Conservation (phyloP, 2,113 vertebrate genomes). For the Hippocampus abdominalis region DNA sequence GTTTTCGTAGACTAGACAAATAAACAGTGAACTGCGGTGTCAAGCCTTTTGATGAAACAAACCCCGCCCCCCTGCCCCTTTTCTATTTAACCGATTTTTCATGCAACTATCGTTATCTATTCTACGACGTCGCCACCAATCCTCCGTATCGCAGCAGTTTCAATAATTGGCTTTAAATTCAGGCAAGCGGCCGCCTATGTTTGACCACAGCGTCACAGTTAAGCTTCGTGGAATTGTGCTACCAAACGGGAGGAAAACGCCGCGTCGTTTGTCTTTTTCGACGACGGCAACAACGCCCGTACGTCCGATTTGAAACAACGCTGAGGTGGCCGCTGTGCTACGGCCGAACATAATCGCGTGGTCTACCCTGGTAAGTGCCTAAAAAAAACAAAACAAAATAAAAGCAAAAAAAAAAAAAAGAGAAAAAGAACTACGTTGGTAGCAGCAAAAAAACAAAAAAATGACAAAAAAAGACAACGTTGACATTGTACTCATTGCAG, state of each 20-base stretch:
- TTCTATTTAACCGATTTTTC: constrained; percentile 90
- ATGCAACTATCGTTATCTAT: constrained; percentile 78
- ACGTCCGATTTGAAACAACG: constrained; percentile 28
- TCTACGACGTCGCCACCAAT: constrained; percentile 74
- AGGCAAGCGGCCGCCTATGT: constrained; percentile 61
- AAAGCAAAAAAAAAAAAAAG: background rate
- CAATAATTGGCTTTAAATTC: constrained; percentile 72
- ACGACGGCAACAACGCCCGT: constrained; percentile 30
- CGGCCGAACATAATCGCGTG: constrained; percentile 47
- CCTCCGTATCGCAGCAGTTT: constrained; percentile 71
- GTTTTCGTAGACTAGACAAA: constrained; percentile 91
- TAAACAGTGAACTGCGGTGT: constrained; percentile 89
- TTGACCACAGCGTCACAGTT: constrained; percentile 65
- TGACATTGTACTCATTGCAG: constrained; percentile 61
- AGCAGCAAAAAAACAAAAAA: constrained; percentile 33
- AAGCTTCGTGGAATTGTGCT: constrained; percentile 70
- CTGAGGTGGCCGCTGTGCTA: constrained; percentile 38
- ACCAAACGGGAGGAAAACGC: constrained; percentile 52
- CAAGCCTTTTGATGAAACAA: constrained; percentile 90
- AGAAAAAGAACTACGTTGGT: constrained; percentile 1
- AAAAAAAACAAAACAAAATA: constrained; percentile 49
- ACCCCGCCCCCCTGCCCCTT: constrained; percentile 71
- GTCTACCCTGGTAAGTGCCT: constrained; percentile 78
- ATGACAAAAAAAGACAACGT: background rate
- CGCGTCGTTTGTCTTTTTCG: constrained; percentile 59